A percentile compares a stretch with the other conserved stretches of the same genome.
Conservation (phyloP, 2,888 invertebrate species). For the Lasioglossum vierecki region DNA sequence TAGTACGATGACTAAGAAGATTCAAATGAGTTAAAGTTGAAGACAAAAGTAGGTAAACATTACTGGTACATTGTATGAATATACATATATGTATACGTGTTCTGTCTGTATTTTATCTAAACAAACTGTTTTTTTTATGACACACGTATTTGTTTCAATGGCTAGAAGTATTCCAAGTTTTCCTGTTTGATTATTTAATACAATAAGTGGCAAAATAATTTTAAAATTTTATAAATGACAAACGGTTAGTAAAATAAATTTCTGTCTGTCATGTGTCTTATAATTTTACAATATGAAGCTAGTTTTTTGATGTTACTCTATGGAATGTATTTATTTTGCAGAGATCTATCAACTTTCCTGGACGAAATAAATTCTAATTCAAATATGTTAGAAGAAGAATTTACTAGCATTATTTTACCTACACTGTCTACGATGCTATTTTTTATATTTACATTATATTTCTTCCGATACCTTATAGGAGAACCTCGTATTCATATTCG, state of each 20-base stretch:
- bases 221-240: background rate
- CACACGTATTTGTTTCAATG: background rate
- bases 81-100: background rate
- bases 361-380: conserved; percentile 36
- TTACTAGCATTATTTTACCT: conserved; percentile 81
- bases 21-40: conserved; percentile 42
- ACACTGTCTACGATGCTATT: conserved; percentile 84
- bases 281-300: background rate
- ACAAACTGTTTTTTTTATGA: background rate
- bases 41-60: conserved; percentile 18
- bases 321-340: conserved; percentile 20
- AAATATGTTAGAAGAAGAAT: conserved; percentile 77
- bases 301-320: background rate
- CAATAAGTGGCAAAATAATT: background rate
- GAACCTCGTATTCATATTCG: conserved; percentile 85
- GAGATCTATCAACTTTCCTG: conserved; percentile 10
- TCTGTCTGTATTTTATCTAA: background rate
- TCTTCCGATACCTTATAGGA: conserved; percentile 83
- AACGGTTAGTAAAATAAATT: background rate
- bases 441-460: conserved; percentile 84
- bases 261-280: background rate
- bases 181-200: background rate
- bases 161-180: background rate
- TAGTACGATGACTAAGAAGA: conserved; percentile 20
- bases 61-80: background rate